These are phyloP conservation scores for Drosophila koepferae DNA, from an alignment of 2,888 invertebrate species.

Conservation along the genomic window DNA sequence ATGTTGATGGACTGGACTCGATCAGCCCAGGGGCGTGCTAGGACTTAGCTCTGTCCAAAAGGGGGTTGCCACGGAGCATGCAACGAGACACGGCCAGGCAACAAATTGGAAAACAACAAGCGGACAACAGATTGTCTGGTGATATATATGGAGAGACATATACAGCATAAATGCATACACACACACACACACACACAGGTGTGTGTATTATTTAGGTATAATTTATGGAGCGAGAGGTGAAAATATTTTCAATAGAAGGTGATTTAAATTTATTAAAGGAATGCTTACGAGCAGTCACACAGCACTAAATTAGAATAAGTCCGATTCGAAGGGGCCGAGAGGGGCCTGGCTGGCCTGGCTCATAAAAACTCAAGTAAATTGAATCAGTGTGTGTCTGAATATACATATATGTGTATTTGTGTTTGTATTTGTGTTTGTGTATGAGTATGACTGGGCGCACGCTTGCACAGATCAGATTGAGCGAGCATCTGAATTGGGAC, in stretches of 20 bases:
- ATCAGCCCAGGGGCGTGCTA: slow-evolving; percentile 52
- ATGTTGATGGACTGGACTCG: slow-evolving; percentile 55
- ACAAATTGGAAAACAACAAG: slow-evolving; percentile 42
- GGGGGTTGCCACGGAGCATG: slow-evolving; percentile 18
- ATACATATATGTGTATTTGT: slow-evolving; percentile 50
- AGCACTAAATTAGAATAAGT: slow-evolving; percentile 79
- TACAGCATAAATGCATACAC: slow-evolving; percentile 4
- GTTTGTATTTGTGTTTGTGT: slow-evolving; percentile 44
- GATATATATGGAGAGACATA: slow-evolving; percentile 13
- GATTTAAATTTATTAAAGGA: slow-evolving; percentile 82
- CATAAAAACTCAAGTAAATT: slow-evolving; percentile 78
- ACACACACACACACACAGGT: slow-evolving; percentile 13
- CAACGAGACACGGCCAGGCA: slow-evolving; percentile 12
- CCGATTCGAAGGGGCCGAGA: slow-evolving; percentile 19
- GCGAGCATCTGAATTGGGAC: slow-evolving; percentile 33
- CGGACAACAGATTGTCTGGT: slow-evolving; percentile 34
- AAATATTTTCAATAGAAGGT: slow-evolving; percentile 81
- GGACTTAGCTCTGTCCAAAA: slow-evolving; percentile 15
- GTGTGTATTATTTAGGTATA: slow-evolving; percentile 58
- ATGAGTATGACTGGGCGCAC: slow-evolving; percentile 62
- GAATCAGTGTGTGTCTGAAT: slow-evolving; percentile 65
- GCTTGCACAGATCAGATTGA: slow-evolving; percentile 56
- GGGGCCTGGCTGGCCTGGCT: slow-evolving; percentile 26
- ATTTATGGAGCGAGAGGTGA: slow-evolving; percentile 78
- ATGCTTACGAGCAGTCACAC: slow-evolving; percentile 77